phyloP scores from a whole-genome alignment of 2,797 vertebrate genomes.

The Pseudomugil gertrudae region DNA sequence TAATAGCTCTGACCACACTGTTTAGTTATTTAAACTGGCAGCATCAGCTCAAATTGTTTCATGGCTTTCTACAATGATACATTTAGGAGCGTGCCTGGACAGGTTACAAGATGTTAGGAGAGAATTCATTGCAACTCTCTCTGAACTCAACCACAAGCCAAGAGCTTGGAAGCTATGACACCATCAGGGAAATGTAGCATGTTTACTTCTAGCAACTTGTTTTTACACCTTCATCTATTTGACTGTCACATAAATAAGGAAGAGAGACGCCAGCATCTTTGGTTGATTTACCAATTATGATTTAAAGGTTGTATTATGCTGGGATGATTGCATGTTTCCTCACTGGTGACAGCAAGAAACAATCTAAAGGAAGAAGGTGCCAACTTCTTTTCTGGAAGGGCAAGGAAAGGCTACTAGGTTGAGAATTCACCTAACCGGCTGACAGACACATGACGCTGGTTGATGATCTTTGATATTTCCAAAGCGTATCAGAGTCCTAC shows the following conservation, averaged over 20 bases:
- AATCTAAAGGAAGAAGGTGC: conserved; percentile 19
- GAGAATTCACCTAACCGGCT: conserved; percentile 13
- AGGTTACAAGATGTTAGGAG: conserved; percentile 73
- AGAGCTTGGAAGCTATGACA: conserved; percentile 76
- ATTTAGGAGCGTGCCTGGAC: conserved; percentile 80
- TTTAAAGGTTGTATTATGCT: neutral
- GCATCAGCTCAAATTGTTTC: conserved; percentile 87
- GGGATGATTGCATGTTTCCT: conserved; percentile 7
- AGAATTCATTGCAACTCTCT: conserved; percentile 74
- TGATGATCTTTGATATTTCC: conserved; percentile 67
- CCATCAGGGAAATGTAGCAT: conserved; percentile 70
- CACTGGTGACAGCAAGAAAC: neutral
- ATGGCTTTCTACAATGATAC: conserved; percentile 86
- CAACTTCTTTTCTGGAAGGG: conserved; percentile 13
- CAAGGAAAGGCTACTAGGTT: conserved; percentile 17
- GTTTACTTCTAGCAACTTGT: conserved; percentile 70
- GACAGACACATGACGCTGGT: conserved; percentile 52
- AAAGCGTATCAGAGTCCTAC: conserved; percentile 60
- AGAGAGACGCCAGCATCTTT: neutral
- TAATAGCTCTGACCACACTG: conserved; percentile 85
- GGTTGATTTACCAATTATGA: conserved; percentile 16
- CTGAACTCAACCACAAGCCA: conserved; percentile 73
- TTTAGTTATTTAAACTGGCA: conserved; percentile 87
- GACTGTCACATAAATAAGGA: conserved; percentile 25
- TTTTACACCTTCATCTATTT: conserved; percentile 55